These are phyloP conservation scores for Seira ritae DNA, from an alignment of 2,888 invertebrate species.

Conservation along the genomic window DNA sequence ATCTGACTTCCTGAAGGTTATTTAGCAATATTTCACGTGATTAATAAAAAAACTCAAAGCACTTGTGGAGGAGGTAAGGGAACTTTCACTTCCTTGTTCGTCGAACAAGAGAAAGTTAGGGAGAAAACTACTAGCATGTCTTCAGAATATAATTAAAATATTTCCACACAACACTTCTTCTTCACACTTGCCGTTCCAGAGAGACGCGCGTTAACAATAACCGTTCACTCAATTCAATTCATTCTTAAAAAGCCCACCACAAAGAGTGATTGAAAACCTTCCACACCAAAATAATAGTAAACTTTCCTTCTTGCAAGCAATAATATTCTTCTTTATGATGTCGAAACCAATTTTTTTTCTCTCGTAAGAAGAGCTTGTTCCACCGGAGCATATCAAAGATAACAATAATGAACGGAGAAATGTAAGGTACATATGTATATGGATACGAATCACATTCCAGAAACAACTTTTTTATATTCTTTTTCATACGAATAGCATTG, in stretches of 20 bases:
- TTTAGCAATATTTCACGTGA: no score
- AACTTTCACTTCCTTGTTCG: no score
- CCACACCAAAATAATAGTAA: neutral
- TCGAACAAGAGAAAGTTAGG: no score
- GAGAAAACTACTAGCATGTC: no score
- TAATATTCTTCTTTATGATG: constrained; percentile 24
- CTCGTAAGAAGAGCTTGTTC: constrained; percentile 8
- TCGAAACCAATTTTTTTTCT: constrained; percentile 55
- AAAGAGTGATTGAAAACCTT: neutral
- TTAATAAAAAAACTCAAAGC: no score
- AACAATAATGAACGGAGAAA: constrained; percentile 48
- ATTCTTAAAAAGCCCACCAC: neutral
- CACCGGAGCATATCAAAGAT: constrained; percentile 44
- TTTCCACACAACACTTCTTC: no score
- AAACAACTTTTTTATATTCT: constrained; percentile 43
- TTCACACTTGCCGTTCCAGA: no score
- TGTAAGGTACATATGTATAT: neutral
- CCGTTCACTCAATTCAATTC: no score
- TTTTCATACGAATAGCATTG: no score
- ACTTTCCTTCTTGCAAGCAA: neutral
- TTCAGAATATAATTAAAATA: no score
- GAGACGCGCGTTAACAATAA: constrained; percentile 26
- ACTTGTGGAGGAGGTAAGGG: no score
- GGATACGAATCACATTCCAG: constrained; percentile 27
- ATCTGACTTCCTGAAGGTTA: no score